Evolutionary conservation across 2,113 vertebrate genomes (phyloP).

Genomic region (Cariama cristata): DNA sequence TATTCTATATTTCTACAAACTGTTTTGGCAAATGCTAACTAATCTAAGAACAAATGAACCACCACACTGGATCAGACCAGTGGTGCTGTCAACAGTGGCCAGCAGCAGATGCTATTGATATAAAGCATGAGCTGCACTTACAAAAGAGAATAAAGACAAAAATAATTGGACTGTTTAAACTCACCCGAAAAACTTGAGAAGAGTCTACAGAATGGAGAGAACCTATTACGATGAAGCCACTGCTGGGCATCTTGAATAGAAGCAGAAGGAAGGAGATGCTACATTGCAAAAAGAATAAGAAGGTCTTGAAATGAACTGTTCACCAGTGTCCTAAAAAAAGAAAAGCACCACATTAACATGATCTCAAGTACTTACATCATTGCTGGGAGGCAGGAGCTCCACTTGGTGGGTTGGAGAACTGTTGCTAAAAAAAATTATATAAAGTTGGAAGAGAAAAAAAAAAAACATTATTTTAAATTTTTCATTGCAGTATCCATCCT

Average conservation of each 20-base stretch:
- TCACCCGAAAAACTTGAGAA: conserved; percentile 93
- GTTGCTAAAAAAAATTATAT: conserved; percentile 81
- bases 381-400: conserved; percentile 83
- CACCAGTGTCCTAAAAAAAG: conserved; percentile 76
- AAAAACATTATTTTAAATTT: conserved; percentile 12
- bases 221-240: conserved; percentile 91
- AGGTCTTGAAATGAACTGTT: conserved; percentile 76
- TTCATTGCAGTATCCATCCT: background rate
- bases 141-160: background rate
- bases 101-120: background rate
- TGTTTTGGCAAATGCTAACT: background rate
- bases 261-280: conserved; percentile 90
- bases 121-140: background rate
- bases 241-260: conserved; percentile 91
- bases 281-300: conserved; percentile 85
- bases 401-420: conserved; percentile 86
- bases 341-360: conserved; percentile 71
- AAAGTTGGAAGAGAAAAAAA: conserved; percentile 37
- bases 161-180: conserved; percentile 4
- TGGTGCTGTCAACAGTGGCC: background rate
- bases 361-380: conserved; percentile 86
- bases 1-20: background rate
- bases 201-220: conserved; percentile 91
- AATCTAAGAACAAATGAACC: background rate
- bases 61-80: background rate